Evolutionary conservation across 1,140 invertebrate genomes (phyloP), one percentile per base, ranked within the genome.

Genomic region (Psix sp.): DNA sequence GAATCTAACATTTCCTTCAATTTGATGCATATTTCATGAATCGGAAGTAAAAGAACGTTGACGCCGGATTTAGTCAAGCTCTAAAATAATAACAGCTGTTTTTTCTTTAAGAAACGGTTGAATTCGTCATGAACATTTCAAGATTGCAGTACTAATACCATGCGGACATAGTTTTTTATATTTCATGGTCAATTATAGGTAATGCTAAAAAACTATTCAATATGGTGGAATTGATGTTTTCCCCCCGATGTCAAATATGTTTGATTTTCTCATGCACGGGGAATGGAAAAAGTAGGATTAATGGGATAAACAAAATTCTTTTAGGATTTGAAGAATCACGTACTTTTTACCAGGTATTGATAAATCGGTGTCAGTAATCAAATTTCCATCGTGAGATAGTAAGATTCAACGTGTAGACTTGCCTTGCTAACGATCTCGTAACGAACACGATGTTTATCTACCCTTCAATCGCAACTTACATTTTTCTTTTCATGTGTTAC

Each of bases 371-470:
- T 51, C 45, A 15, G 56, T 40, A 74, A 74, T 74, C 70, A 49
- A 38, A 0, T 35, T 60, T 67, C 56, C 54, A 74, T 74, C 71
- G 71, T 67, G 57, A 67, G 63, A 68, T 74, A 74, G 68, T 68
- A 68, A 68, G 72, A 74, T 68, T 63, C 39, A 45, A 60, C 62
- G 65, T 68, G 49, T 57, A 67, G 71, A 74, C 62, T 56, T 57
- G 71, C 57, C 62, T 74, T 63, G 63, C 71, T 68, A 74, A 74
- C 71, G 63, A 74, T 67, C 63, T 74, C 71, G 49, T 67, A 74
- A 74, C 62, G 70, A 73, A 73, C 62, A 54, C 46, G 51, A 51
- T 52, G 38, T 63, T 66, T 73, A 73, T 73, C 70, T 62, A 67
- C 71, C 71, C 62, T 39, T 62, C 71, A 45, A 74, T 74, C 71